Evolutionary conservation across 2,888 invertebrate species (phyloP), one percentile per base, ranked within the genome.

Genomic region (Lucinisca nassula): DNA sequence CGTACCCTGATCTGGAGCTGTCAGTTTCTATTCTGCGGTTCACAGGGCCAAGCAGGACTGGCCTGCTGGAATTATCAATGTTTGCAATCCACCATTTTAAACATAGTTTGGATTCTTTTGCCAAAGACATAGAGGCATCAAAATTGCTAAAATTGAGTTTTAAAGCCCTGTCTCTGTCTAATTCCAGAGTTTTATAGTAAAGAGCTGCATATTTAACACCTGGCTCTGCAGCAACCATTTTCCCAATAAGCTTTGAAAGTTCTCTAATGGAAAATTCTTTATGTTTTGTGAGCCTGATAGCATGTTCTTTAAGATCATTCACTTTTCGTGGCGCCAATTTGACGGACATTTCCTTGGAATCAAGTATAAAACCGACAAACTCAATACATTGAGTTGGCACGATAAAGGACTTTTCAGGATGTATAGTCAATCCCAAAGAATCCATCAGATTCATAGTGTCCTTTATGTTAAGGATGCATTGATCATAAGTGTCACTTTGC

Each of bases 151-250:
- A 40, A 40, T 14, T 40, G 40, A n/a, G n/a, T n/a, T n/a, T n/a
- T n/a, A 92, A 70, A 1, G 78, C 77, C 55, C 40, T n/a, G 24
- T 77, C 81, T 85, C 83, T 92, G 1, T 82, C 74, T 51, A 76
- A 77, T 74, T 91, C 90, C 45, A 91, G 58, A n/a, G 77, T 61
- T 72, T 89, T 87, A 27, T 84, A 85, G 55, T 81, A 77, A 8
- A 92, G 32, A 8, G 77, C 82, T 14, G 87, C 90, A 88, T 87
- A 87, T 79, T 80, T 74, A 14, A 88, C n/a, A n/a, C n/a, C n/a
- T n/a, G n/a, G n/a, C n/a, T 84, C 87, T 14, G 82, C 38, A 17
- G 90, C 80, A 0, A 90, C 85, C 73, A 91, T n/a, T 76, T 82
- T 86, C 14, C 88, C 89, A 32, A 40, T 83, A 51, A 14, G 40